Evolutionary conservation across 2,113 vertebrate species (phyloP), one percentile per base, ranked within the genome.

Genomic region (Psittacara wagleri): DNA sequence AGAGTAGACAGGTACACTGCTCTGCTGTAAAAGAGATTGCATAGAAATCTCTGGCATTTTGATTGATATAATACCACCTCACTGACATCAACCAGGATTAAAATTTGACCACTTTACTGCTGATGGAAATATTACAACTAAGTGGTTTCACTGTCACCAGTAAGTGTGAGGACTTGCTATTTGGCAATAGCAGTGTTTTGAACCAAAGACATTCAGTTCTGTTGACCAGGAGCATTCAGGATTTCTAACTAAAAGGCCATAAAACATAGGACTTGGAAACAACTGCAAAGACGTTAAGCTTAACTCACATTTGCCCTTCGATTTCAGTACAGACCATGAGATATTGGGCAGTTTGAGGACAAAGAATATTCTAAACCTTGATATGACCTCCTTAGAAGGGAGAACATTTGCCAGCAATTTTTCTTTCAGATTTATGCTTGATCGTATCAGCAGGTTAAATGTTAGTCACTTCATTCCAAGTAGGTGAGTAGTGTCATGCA

Each of bases 391-490:
- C 27, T 81, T 88, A 10, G 3, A 89, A 78, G 16, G 22, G 8
- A 94, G 15, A 39, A 88, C 10, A 78, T 59, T 92, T 88, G 33
- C 17, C 55, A 86, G 75, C 7, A 33, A 91, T 87, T 95, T 97
- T 24, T 89, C 77, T 94, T 94, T 92, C 77, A 93, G 74, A 96
- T 85, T 95, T 74, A 66, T 61, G 52, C 18, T 93, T 87, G 54
- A 69, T 95, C 68, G 25, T 90, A 52, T 83, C 88, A 84, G 51
- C 48, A 88, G 82, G 79, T 79, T 84, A 95, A 81, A 97, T 62
- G 78, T 95, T 86, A 95, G 85, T 86, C 4, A 93, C 57, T 96
- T 94, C 43, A 68, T 94, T 90, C 85, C 87, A 94, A 95, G 90
- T n/a, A 92, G 72, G 87, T 88, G 54, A 83, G 73, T 54, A 89